Conservation (phyloP, 2,113 vertebrate genomes). For the Bucco capensis region DNA sequence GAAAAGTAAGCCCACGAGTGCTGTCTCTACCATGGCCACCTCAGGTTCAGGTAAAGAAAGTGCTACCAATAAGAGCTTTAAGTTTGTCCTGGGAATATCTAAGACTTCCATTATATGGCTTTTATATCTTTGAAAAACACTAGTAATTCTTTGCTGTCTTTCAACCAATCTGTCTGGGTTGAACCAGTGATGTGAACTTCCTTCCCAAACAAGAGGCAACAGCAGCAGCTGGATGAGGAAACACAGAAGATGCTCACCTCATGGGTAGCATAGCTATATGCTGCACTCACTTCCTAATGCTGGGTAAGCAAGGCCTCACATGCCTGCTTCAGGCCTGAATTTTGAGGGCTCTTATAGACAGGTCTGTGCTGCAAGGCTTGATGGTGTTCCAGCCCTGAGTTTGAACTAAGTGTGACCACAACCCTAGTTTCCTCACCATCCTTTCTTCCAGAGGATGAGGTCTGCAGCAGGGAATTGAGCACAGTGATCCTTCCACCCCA, state of each 20-base stretch:
- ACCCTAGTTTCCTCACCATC: background rate
- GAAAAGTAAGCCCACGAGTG: background rate
- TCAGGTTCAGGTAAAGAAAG: background rate
- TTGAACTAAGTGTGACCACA: background rate
- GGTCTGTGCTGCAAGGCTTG: background rate
- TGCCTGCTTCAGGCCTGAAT: background rate
- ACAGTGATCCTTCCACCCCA: accelerated
- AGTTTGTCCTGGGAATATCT: background rate
- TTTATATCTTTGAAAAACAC: background rate
- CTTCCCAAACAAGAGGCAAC: background rate
- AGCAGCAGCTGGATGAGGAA: background rate
- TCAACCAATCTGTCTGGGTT: background rate
- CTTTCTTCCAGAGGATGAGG: background rate
- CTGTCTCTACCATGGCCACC: background rate
- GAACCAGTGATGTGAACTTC: background rate
- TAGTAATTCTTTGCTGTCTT: background rate
- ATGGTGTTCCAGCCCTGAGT: background rate
- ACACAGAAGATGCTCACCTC: background rate
- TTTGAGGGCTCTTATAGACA: background rate
- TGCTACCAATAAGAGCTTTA: background rate
- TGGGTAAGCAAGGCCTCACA: accelerated
- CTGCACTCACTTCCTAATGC: background rate
- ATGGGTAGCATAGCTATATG: accelerated
- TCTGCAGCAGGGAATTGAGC: background rate
- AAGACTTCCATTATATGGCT: background rate